Conservation (phyloP, 2,113 vertebrate genomes). For the Acanthisitta chloris region DNA sequence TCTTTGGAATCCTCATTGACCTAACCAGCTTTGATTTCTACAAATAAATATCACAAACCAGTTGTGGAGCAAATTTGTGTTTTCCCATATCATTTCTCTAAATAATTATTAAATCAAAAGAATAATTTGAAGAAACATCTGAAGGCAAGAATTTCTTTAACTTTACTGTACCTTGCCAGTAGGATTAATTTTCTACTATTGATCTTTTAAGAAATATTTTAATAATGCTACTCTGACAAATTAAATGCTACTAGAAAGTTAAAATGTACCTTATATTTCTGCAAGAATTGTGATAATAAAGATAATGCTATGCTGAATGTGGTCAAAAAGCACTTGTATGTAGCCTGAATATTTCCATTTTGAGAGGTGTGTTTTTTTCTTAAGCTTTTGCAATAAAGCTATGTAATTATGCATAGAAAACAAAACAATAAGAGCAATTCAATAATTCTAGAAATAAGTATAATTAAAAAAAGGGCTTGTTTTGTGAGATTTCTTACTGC, state of each 20-base stretch:
- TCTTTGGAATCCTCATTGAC: neutral
- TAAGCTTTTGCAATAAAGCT: constrained; percentile 2
- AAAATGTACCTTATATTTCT: neutral
- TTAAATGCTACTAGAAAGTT: neutral
- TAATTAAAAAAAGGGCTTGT: neutral
- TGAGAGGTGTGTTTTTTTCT: neutral
- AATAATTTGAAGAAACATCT: constrained; percentile 14
- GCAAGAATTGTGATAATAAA: neutral
- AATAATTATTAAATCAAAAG: constrained; percentile 28
- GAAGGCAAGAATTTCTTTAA: constrained; percentile 27
- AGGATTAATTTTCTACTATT: constrained; percentile 47
- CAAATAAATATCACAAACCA: neutral
- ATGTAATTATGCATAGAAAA: constrained; percentile 9
- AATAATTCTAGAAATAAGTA: neutral
- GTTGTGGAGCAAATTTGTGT: neutral
- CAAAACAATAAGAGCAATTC: neutral
- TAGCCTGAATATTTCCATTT: neutral
- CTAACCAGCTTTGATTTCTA: neutral
- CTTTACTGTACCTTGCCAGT: neutral
- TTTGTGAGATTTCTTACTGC: neutral
- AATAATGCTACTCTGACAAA: constrained; percentile 12
- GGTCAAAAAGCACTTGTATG: neutral
- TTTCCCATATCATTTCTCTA: neutral
- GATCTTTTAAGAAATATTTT: constrained; percentile 7
- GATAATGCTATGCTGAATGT: neutral